phyloP scores from a whole-genome alignment of 2,797 vertebrate genomes.

The Anguilla marmorata region DNA sequence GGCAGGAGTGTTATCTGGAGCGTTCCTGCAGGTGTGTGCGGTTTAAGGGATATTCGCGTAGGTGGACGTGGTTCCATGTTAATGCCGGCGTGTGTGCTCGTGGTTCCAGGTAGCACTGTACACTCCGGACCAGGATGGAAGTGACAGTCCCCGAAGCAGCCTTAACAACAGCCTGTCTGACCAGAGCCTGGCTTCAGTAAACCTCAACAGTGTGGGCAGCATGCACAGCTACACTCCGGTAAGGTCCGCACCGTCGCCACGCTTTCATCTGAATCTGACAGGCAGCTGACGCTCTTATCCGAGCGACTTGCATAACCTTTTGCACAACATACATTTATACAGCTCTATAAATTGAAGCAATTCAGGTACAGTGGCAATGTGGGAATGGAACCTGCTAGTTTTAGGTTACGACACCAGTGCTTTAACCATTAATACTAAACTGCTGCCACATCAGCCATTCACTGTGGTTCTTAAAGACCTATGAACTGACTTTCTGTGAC shows the following conservation, averaged over 20 bases:
- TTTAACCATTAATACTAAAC: too few relatives aligned
- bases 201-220: constrained; percentile 90
- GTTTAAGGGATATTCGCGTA: neutral
- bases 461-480: too few relatives aligned
- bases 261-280: neutral
- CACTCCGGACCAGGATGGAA: constrained; percentile 90
- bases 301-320: neutral
- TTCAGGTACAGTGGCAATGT: too few relatives aligned
- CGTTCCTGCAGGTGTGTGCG: neutral
- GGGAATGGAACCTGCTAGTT: too few relatives aligned
- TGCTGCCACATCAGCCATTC: too few relatives aligned
- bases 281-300: too few relatives aligned
- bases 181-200: constrained; percentile 91
- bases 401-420: too few relatives aligned
- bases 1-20: neutral
- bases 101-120: constrained; percentile 85
- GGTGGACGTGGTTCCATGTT: neutral
- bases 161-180: constrained; percentile 97
- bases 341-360: too few relatives aligned
- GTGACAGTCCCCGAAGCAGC: constrained; percentile 92
- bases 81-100: constrained; percentile 23
- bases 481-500: too few relatives aligned
- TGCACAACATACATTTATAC: neutral
- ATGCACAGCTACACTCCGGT: constrained; percentile 90
- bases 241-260: constrained; percentile 52